Evolutionary conservation across 1,140 invertebrate genomes (phyloP).

Genomic region (Drosophila ohnishii): DNA sequence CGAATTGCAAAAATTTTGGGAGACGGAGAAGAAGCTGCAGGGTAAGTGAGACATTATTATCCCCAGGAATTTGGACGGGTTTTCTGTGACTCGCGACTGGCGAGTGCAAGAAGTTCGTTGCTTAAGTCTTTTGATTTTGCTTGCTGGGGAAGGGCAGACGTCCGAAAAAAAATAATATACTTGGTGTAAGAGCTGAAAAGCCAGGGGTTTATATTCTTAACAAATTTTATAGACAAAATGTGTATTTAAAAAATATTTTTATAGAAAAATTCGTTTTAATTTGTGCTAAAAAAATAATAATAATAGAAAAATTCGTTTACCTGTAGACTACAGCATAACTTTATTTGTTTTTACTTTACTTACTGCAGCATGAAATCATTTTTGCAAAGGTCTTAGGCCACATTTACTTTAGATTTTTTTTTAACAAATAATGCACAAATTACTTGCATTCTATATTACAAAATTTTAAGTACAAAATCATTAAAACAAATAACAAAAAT

Average conservation of each 20-base stretch:
- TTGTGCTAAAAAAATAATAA: background rate
- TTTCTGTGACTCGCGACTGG: background rate
- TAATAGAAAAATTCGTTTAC: background rate
- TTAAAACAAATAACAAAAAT: background rate
- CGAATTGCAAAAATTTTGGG: constrained; percentile 97
- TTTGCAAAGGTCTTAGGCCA: no score
- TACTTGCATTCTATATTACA: no score
- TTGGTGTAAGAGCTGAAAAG: background rate
- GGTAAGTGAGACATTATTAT: constrained; percentile 85
- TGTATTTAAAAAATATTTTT: background rate
- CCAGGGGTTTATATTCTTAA: background rate
- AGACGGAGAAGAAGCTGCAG: constrained; percentile 97
- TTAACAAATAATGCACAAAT: no score
- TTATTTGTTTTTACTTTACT: background rate
- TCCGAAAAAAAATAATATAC: background rate
- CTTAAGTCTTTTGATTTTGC: constrained; percentile 47
- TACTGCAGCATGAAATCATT: no score
- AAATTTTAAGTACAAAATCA: background rate
- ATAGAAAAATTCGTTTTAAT: background rate
- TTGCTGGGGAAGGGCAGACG: background rate
- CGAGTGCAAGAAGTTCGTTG: constrained; percentile 41
- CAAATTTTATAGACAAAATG: background rate
- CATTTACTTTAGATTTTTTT: no score
- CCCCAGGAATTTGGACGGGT: background rate
- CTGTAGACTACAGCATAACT: background rate